phyloP scores from a whole-genome alignment of 2,888 invertebrate genomes.

The Argyra leucocephala region DNA sequence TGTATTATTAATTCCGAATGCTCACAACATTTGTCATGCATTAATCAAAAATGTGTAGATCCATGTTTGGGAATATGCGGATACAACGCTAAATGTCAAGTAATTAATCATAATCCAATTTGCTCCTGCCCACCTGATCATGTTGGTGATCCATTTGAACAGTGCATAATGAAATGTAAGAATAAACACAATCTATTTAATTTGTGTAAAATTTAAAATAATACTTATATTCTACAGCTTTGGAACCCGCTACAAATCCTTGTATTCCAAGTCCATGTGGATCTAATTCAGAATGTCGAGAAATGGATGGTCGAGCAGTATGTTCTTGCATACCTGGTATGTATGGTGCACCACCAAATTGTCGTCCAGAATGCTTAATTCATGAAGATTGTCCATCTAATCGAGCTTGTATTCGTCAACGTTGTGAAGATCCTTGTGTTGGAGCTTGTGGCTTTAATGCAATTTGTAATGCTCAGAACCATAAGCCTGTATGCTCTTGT shows the following conservation, averaged over 20 bases:
- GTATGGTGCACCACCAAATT: slow-evolving; percentile 68
- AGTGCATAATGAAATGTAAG: slow-evolving; percentile 48
- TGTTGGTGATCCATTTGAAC: slow-evolving; percentile 67
- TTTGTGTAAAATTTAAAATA: not conserved
- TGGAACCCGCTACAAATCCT: slow-evolving; percentile 47
- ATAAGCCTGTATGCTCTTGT: slow-evolving; percentile 65
- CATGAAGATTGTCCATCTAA: slow-evolving; percentile 64
- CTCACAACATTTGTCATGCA: slow-evolving; percentile 62
- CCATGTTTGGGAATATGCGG: slow-evolving; percentile 72
- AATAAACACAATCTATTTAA: too few species aligned
- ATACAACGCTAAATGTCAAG: slow-evolving; percentile 65
- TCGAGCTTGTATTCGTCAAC: slow-evolving; percentile 60
- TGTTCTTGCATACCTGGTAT: slow-evolving; percentile 67
- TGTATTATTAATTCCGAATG: slow-evolving; percentile 73
- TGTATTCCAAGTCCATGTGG: slow-evolving; percentile 69
- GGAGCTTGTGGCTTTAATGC: slow-evolving; percentile 68
- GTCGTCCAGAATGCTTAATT: slow-evolving; percentile 65
- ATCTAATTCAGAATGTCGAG: slow-evolving; percentile 64
- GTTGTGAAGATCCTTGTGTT: slow-evolving; percentile 63
- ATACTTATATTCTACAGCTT: slow-evolving; percentile 32
- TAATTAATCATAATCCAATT: slow-evolving; percentile 69
- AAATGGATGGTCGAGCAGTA: slow-evolving; percentile 55
- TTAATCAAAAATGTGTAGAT: slow-evolving; percentile 66
- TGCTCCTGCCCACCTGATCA: slow-evolving; percentile 62
- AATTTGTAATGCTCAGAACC: slow-evolving; percentile 59